Evolutionary conservation across 2,797 vertebrate genomes (phyloP), one percentile per base, ranked within the genome.

Genomic region (Ptychobarbus kaznakovi): DNA sequence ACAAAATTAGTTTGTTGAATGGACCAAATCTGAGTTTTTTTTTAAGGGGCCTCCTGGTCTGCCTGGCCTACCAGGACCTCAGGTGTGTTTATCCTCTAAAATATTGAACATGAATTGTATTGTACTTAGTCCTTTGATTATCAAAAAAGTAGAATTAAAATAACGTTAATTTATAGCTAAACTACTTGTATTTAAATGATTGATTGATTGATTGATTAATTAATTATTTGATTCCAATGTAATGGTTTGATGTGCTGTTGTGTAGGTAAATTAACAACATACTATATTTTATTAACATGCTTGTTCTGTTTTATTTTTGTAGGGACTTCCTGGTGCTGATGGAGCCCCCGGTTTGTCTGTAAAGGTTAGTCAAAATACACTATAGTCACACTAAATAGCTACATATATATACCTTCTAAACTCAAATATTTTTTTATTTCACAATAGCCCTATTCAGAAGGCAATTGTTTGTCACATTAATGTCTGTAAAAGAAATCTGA

Each of bases 251-350:
- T 66, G 28, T 32, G 28, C 18, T 22, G 35, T 13, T 32, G 22
- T 40, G 32, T 53, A 22, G n/a, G 7, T 42, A 63, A 12, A 32
- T 46, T 8, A 73, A 49, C 51, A 61, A 13, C 16, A 2, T 20
- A 28, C 38, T 11, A 18, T 20, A 35, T 56, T 63, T 10, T 40
- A 51, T 22, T 28, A 9, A 40, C 28, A 25, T 32, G 58, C 44
- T 10, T 78, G 15, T 82, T 80, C 35, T 56, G 49, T 35, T 53
- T 72, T 25, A 20, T 74, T 84, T 58, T 10, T 90, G 11, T 35
- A 96, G 96, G 95, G 96, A 85, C 92, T 93, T 63, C 91, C 93
- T 40, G 95, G 96, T 44, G 84, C 80, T n/a, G 63, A 58, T 1
- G 96, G 96, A 68, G 49, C 86, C 78, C 92, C 93, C 42, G 96